Conservation (phyloP, 2,113 vertebrate genomes). For the Australoheros scitulus region DNA sequence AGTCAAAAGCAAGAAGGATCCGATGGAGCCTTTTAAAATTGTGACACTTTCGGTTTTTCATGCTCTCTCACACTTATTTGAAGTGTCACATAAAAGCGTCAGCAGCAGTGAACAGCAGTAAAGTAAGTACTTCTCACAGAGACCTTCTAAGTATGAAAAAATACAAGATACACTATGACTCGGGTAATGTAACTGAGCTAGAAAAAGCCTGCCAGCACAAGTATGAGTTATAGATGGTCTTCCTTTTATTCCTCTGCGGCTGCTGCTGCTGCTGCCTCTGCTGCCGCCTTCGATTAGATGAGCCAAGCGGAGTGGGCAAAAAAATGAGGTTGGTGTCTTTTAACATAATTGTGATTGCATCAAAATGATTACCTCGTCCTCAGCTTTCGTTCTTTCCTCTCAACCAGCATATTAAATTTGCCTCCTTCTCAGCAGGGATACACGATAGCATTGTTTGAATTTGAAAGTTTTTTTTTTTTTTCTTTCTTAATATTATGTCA, state of each 20-base stretch:
- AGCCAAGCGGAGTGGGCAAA: constrained; percentile 24
- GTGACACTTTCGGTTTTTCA: constrained; percentile 14
- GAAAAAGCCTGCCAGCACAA: constrained; percentile 24
- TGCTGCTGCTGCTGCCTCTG: constrained; percentile 16
- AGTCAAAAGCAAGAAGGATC: constrained; percentile 28
- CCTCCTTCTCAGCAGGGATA: constrained; percentile 11
- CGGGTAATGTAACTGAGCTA: constrained; percentile 21
- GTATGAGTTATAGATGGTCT: constrained; percentile 26
- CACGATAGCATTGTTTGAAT: constrained; percentile 20
- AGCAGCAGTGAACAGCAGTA: constrained; percentile 23
- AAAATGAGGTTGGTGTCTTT: constrained; percentile 39
- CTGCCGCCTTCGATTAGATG: constrained; percentile 41
- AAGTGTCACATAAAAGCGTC: constrained; percentile 42
- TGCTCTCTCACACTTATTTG: constrained; percentile 20
- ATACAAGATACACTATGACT: constrained; percentile 34
- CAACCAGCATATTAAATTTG: constrained; percentile 56
- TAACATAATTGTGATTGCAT: constrained; percentile 65
- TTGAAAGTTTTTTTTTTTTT: background rate
- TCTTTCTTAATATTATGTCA: constrained; percentile 45
- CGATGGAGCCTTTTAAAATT: constrained; percentile 26
- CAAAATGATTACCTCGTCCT: constrained; percentile 52
- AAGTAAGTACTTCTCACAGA: constrained; percentile 39
- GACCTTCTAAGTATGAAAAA: constrained; percentile 12
- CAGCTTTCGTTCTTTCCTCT: constrained; percentile 34
- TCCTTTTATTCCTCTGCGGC: constrained; percentile 27